A percentile compares a stretch with the other conserved stretches of the same genome.
Evolutionary conservation across 2,113 vertebrate genomes (phyloP).

Genomic region (Polypterus bichir): DNA sequence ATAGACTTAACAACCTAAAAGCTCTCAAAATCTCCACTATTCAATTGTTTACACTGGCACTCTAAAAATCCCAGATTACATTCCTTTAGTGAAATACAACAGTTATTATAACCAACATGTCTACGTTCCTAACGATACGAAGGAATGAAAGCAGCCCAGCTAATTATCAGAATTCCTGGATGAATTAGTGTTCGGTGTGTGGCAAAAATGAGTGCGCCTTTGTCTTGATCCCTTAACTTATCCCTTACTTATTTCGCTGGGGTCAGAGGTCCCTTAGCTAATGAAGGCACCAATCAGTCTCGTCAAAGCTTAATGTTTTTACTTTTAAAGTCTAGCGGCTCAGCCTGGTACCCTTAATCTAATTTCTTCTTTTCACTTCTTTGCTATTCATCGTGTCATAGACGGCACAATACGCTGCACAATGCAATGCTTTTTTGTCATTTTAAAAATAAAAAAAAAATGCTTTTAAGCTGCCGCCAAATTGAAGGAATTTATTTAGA

Average conservation of each 20-base stretch:
- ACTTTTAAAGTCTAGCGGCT: slow-evolving; percentile 57
- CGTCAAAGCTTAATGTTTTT: slow-evolving; percentile 72
- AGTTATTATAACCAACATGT: no score
- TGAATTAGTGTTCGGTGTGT: slow-evolving; percentile 86
- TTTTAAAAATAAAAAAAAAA: slow-evolving; percentile 68
- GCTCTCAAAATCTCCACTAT: no score
- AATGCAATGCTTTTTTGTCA: slow-evolving; percentile 68
- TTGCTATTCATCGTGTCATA: slow-evolving; percentile 65
- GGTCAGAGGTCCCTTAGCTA: slow-evolving; percentile 76
- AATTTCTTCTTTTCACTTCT: slow-evolving; percentile 46
- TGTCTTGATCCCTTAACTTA: slow-evolving; percentile 74
- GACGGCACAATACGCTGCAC: slow-evolving; percentile 62
- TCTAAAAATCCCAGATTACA: no score
- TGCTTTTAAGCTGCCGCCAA: slow-evolving; percentile 74
- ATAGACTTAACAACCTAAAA: no score
- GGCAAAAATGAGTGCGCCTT: slow-evolving; percentile 69
- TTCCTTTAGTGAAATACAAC: no score
- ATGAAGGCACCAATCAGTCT: slow-evolving; percentile 66
- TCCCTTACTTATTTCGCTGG: slow-evolving; percentile 78
- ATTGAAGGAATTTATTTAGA: slow-evolving; percentile 63
- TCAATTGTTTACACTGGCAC: no score
- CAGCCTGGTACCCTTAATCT: slow-evolving; percentile 80
- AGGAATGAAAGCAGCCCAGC: slow-evolving; percentile 71
- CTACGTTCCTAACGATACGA: slow-evolving; percentile 58
- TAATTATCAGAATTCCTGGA: slow-evolving; percentile 85